These are phyloP conservation scores for Plectropomus leopardus DNA, from an alignment of 2,113 vertebrate species.

Conservation along the genomic window DNA sequence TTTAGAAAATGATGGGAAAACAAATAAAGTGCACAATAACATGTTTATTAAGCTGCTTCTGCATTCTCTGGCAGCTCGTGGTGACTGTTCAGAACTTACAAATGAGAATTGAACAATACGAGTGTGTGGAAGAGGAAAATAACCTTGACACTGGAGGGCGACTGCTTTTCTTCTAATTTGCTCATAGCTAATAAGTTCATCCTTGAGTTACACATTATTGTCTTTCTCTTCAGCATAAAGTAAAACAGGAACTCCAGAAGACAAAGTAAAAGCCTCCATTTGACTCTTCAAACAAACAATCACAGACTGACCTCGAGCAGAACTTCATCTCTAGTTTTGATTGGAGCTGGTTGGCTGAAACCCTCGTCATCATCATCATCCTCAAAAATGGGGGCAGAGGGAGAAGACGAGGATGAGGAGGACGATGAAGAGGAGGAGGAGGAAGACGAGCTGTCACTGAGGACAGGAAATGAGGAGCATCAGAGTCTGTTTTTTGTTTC, in stretches of 20 bases:
- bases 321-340: constrained; percentile 71
- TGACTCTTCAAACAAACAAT: background rate
- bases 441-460: constrained; percentile 73
- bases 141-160: too few species aligned
- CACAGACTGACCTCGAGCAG: constrained; percentile 68
- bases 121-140: too few species aligned
- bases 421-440: constrained; percentile 69
- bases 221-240: too few species aligned
- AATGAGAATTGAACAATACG: background rate
- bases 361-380: constrained; percentile 72
- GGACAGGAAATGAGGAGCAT: background rate
- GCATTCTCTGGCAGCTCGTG: too few species aligned
- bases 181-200: too few species aligned
- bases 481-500: background rate
- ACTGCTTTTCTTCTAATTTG: background rate
- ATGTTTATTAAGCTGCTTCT: background rate
- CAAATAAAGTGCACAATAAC: background rate
- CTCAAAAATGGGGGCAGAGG: constrained; percentile 9
- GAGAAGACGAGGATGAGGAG: constrained; percentile 64
- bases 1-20: background rate
- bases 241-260: background rate
- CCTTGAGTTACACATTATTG: too few species aligned
- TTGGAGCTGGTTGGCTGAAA: constrained; percentile 66
- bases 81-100: background rate
- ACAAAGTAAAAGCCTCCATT: too few species aligned